Conservation (phyloP, 1,140 invertebrate species). For the Habropoda laboriosa region DNA sequence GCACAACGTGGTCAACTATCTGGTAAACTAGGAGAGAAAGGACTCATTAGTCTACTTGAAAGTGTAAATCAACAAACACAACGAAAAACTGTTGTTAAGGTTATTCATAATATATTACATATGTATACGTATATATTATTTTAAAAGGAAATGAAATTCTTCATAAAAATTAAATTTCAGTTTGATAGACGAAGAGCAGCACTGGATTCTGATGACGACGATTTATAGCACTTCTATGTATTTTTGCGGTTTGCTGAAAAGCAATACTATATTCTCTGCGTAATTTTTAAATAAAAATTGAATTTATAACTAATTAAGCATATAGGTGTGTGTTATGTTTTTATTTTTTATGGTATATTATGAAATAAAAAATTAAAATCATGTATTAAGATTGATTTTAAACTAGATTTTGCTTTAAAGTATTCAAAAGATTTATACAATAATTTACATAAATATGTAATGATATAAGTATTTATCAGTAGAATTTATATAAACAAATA, state of each 20-base stretch:
- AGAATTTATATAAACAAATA: conserved; percentile 44
- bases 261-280: not conserved
- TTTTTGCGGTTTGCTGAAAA: conserved; percentile 19
- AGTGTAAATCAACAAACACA: conserved; percentile 91
- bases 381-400: not conserved
- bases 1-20: conserved; percentile 92
- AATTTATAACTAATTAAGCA: conserved; percentile 37
- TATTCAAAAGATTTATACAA: not conserved
- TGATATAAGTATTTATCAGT: conserved; percentile 9
- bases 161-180: conserved; percentile 73
- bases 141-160: not conserved
- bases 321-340: too few species aligned
- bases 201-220: conserved; percentile 91
- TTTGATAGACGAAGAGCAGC: conserved; percentile 93
- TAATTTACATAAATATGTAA: conserved; percentile 13
- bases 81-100: conserved; percentile 91
- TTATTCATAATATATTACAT: conserved; percentile 68
- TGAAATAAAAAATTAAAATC: conserved; percentile 57
- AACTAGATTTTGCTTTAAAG: conserved; percentile 3
- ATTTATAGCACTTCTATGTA: conserved; percentile 73
- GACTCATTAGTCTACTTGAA: conserved; percentile 92
- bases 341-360: conserved; percentile 58
- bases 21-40: conserved; percentile 91
- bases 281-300: not conserved
- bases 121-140: not conserved